Conservation (phyloP, 2,888 invertebrate genomes). For the Tinea pellionella region DNA sequence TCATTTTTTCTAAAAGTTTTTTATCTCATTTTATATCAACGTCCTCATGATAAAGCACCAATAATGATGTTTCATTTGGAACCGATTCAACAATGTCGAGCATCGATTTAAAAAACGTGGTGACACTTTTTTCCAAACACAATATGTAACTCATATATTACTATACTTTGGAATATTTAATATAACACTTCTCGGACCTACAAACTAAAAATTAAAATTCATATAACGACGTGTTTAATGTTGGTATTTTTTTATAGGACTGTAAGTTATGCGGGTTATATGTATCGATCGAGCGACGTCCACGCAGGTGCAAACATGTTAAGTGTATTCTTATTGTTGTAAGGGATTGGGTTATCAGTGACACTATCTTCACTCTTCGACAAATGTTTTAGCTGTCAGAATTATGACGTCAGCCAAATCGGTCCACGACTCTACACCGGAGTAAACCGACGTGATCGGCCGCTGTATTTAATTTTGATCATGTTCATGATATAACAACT, state of each 20-base stretch:
- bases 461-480: background rate
- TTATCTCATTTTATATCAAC: conserved; percentile 60
- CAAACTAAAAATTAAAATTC: background rate
- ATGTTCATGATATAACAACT: background rate
- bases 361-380: conserved; percentile 66
- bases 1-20: conserved; percentile 36
- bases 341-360: conserved; percentile 67
- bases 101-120: conserved; percentile 19
- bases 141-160: conserved; percentile 8
- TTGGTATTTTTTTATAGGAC: conserved; percentile 22
- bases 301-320: conserved; percentile 68
- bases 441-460: background rate
- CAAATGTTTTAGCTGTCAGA: conserved; percentile 68
- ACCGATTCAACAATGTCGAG: conserved; percentile 49
- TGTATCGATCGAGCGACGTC: conserved; percentile 40
- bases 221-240: conserved; percentile 22
- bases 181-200: background rate
- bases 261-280: conserved; percentile 40
- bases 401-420: conserved; percentile 65
- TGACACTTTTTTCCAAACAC: conserved; percentile 20
- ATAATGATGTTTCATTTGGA: conserved; percentile 65
- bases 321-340: conserved; percentile 68
- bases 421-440: conserved; percentile 20
- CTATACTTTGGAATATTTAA: conserved; percentile 3
- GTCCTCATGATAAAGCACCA: conserved; percentile 61